Base-by-base conservation (phyloP, 2,113 vertebrate species). In the Motacilla tschutschensis region DNA sequence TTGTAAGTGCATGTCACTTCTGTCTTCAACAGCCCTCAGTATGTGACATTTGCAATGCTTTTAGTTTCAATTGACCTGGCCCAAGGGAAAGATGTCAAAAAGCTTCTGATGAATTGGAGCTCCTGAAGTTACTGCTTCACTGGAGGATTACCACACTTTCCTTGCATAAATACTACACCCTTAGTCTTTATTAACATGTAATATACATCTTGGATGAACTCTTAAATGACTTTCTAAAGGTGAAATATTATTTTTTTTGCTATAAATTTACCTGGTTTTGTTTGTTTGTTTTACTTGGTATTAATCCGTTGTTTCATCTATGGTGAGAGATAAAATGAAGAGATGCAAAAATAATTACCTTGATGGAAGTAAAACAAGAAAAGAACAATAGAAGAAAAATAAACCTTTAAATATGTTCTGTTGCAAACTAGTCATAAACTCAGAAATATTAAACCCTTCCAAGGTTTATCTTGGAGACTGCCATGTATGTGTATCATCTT, bases 1-100 rank as follows among this genome's bases (percentile, higher is more conserved):
- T 86, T 66, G 55, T 79, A 92, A 91, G 47, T 72, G 71, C 35
- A 46, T 53, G 79, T 57, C 86, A 78, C 65, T 86, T 88, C 35
- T 71, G 35, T 62, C 73, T 83, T 70, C 71, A 85, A 12, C 64
- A 93, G 44, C 50, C 64, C 77, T 66, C 79, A 36, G 18, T 12
- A 47, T 58, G 50, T 79, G 76, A 85, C 65, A 63, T 44, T 55
- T 66, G 47, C 55, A 87, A 29, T 66, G 44, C 29, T 83, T 83
- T 91, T 76, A 72, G 44, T 82, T 48, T 55, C 83, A 76, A 31
- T 13, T 89, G 81, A 76, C 65, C 69, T 33, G 50, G 82, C 29
- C 64, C 58, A 80, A n/a, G 72, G 79, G 47, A 85, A 79, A 53
- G 78, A 33, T 55, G 31, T 74, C 60, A 87, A 24, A 64, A 85